These are phyloP conservation scores for Raja brachyura DNA, from an alignment of 2,113 vertebrate genomes.

Conservation along the genomic window DNA sequence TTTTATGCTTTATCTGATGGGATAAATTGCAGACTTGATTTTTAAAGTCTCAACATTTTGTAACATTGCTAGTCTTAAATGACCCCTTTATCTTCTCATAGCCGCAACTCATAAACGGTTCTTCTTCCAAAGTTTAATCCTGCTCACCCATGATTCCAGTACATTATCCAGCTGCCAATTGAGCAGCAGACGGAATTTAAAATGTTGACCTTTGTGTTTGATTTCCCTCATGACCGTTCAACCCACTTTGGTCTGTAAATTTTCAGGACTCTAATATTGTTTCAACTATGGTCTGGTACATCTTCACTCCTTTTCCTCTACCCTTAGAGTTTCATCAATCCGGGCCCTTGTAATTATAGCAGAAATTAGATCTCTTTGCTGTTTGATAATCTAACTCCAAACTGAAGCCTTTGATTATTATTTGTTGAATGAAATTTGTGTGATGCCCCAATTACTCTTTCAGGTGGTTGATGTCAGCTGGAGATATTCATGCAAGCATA, in stretches of 20 bases:
- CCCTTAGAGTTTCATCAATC: background rate
- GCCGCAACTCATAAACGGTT: background rate
- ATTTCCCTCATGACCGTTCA: background rate
- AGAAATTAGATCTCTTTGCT: background rate
- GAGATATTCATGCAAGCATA: conserved; percentile 90
- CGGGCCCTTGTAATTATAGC: background rate
- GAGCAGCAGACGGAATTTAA: background rate
- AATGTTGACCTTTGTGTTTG: background rate
- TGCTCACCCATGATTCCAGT: background rate
- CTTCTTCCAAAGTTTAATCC: background rate
- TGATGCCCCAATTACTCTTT: conserved; percentile 21
- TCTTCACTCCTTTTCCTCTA: background rate
- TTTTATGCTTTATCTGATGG: too few species aligned
- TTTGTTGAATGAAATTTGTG: background rate
- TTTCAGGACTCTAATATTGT: background rate
- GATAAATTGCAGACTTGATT: too few species aligned
- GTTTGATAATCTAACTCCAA: background rate
- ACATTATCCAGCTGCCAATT: background rate
- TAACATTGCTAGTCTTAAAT: too few species aligned
- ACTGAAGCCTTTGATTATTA: background rate
- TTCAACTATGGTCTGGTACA: background rate
- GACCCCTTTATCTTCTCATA: background rate
- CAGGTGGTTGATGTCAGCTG: conserved; percentile 95
- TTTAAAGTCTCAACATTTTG: too few species aligned
- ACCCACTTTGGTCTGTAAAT: too few species aligned